Conservation (phyloP, 2,797 vertebrate species). For the Ispidina lecontei region DNA sequence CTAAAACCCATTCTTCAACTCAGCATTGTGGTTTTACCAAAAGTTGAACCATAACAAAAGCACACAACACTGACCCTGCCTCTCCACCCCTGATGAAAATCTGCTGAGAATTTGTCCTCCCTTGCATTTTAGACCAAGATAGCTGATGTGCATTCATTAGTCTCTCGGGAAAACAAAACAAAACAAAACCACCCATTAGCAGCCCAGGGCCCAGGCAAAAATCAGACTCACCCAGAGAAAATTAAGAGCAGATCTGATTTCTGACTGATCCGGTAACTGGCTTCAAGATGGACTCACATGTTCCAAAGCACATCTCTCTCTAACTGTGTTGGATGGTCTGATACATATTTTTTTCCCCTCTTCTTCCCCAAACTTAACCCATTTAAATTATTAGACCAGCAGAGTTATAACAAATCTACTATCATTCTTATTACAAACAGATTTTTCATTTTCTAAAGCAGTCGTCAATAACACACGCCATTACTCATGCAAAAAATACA, state of each 20-base stretch:
- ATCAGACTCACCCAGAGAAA: neutral
- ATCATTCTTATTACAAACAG: slow-evolving; percentile 28
- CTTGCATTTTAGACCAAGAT: neutral
- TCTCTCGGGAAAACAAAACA: neutral
- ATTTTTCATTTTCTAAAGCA: slow-evolving; percentile 55
- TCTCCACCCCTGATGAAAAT: neutral
- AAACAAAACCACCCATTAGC: neutral
- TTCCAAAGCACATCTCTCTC: neutral
- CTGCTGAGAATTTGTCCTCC: neutral
- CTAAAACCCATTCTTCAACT: neutral
- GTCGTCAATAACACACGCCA: neutral
- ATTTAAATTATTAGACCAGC: neutral
- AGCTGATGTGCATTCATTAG: neutral
- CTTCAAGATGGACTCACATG: neutral
- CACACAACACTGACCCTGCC: neutral
- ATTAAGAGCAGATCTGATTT: slow-evolving; percentile 16
- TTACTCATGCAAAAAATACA: slow-evolving; percentile 9
- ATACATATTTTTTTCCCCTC: neutral
- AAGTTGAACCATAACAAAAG: neutral
- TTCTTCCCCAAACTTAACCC: neutral
- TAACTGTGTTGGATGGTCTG: neutral
- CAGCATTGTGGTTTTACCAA: neutral
- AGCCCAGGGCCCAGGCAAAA: neutral
- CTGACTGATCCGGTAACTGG: neutral
- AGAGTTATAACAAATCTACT: neutral